Base-by-base conservation (phyloP, 2,888 invertebrate genomes). In the Lochmaea capreae region DNA sequence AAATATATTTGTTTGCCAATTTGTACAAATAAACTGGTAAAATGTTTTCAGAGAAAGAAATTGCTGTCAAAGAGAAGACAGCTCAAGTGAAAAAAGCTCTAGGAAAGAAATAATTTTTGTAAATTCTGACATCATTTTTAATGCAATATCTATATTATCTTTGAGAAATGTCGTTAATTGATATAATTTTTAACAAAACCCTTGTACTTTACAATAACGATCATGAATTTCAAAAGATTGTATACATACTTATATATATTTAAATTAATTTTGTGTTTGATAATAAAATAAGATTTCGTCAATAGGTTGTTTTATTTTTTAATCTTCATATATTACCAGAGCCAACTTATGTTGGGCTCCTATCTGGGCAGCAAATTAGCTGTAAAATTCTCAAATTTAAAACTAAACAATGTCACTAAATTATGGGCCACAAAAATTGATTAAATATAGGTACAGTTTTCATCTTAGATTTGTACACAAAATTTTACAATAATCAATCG, bases 11-110 rank as follows among this genome's bases (percentile, higher is more conserved):
- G 10, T 14, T 9, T 8, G 33, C 33, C 33, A 39, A 39, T 39
- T 1, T 8, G 8, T 8, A 39, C 33, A 39, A 39, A 39, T 39
- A 9, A 6, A 33, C 5, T 33, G 33, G 33, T 33, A 33, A 6
- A 33, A 33, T 33, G 1, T 73, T 87, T 88, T n/a, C 84, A 90
- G 90, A 89, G 77, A 91, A 88, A 83, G 92, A 92, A 83, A 87
- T 89, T 63, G 91, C 90, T 1, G 88, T 87, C 59, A 90, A 90
- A 83, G 89, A 89, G 67, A 92, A 92, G 83, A 89, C 89, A 10
- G 91, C 91, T 73, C 88, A 89, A 77, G 89, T 89, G 65, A 89
- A 91, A 77, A 92, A 91, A 84, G 92, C 92, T 10, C 85, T 92
- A 65, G 92, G 92, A 54, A 92, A 91, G 84, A 89, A 89, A 81